Percentiles rank a stretch among this genome's conserved stretches.
Conservation (phyloP, 2,113 vertebrate genomes). For the Hippolais icterina region DNA sequence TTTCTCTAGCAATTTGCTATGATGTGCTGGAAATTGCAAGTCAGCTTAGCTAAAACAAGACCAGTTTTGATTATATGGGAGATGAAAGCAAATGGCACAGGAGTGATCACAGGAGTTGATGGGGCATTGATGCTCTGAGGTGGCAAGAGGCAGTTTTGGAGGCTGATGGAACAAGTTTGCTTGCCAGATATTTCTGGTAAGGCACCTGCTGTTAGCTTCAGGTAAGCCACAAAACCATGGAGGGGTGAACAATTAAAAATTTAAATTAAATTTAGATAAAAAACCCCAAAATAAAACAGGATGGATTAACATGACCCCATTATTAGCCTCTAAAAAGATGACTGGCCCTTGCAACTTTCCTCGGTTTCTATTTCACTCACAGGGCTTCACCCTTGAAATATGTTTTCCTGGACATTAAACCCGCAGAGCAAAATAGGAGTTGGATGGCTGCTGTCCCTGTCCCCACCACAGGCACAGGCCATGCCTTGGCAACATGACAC, state of each 20-base stretch:
- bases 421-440: not conserved
- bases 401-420: not conserved
- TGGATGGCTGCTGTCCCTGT: not conserved
- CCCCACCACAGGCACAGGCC: accelerated
- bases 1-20: not conserved
- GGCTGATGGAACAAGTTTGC: not conserved
- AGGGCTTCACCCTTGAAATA: not conserved
- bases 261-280: not conserved
- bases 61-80: not conserved
- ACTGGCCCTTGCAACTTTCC: not conserved
- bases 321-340: not conserved
- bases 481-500: accelerated
- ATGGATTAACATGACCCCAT: not conserved
- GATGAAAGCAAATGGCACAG: not conserved
- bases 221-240: not conserved
- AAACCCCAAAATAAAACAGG: not conserved
- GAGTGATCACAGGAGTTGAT: not conserved
- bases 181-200: not conserved
- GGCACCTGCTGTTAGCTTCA: not conserved
- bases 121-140: accelerated
- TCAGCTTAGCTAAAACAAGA: not conserved
- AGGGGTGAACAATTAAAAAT: not conserved
- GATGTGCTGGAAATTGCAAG: not conserved
- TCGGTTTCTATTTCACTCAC: not conserved
- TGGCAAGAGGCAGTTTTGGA: not conserved